Evolutionary conservation across 2,113 vertebrate species (phyloP).

Genomic region (Dasyurus viverrinus): DNA sequence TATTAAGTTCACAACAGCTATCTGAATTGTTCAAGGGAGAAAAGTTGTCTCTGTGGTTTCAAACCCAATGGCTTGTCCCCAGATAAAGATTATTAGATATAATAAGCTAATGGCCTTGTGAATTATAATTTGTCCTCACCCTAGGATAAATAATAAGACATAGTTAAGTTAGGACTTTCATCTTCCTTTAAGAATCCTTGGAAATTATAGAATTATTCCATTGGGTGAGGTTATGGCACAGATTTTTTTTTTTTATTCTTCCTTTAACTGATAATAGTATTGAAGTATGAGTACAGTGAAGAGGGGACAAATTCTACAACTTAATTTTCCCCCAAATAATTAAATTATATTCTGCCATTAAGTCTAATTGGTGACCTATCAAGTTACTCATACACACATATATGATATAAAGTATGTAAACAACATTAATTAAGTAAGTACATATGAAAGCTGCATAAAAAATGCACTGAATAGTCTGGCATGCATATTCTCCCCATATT

Average conservation of each 20-base stretch:
- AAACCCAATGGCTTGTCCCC: neutral
- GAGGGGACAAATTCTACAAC: neutral
- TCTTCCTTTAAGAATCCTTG: neutral
- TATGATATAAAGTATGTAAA: slow-evolving; percentile 22
- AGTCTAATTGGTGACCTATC: neutral
- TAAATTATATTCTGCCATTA: neutral
- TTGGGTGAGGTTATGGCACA: neutral
- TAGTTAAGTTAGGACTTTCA: neutral
- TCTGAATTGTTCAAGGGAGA: neutral
- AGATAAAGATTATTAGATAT: neutral
- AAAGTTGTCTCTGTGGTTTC: neutral
- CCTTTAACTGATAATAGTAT: neutral
- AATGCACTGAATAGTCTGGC: neutral
- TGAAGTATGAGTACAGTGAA: neutral
- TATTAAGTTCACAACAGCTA: neutral
- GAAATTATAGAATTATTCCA: neutral
- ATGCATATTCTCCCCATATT: neutral
- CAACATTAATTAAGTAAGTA: neutral
- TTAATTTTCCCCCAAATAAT: neutral
- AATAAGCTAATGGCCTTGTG: neutral
- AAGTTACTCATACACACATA: neutral
- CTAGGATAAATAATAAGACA: neutral
- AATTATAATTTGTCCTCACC: neutral
- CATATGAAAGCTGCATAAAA: neutral
- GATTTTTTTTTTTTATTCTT: neutral